A percentile compares a stretch with the other conserved stretches of the same genome.
Conservation (phyloP, 1,140 invertebrate genomes). For the Dolichoris vasculosae region DNA sequence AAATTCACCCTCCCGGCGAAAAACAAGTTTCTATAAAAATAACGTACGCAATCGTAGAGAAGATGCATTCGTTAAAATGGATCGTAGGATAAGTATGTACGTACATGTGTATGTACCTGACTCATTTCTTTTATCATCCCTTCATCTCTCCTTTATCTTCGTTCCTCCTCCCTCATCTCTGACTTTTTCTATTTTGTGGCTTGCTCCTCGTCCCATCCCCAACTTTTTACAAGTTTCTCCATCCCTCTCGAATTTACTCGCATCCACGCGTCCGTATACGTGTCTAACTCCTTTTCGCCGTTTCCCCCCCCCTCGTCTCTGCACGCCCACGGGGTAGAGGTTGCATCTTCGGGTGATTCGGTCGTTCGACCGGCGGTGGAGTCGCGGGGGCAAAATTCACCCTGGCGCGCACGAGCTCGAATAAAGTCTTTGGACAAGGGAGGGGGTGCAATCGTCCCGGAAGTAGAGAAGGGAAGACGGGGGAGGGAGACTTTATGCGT, state of each 20-base stretch:
- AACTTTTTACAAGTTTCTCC: constrained; percentile 49
- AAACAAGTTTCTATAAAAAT: background rate
- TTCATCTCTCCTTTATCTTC: constrained; percentile 4
- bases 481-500: constrained; percentile 71
- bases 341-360: constrained; percentile 57
- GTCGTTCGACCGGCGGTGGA: constrained; percentile 59
- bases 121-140: constrained; percentile 49
- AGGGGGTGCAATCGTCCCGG: constrained; percentile 55
- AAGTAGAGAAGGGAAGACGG: constrained; percentile 23
- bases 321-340: constrained; percentile 54
- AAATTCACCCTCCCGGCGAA: background rate
- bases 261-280: background rate
- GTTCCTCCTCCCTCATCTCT: background rate
- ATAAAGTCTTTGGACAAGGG: constrained; percentile 53
- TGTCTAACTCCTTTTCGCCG: constrained; percentile 41
- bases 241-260: background rate
- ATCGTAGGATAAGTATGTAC: background rate
- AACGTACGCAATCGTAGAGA: background rate
- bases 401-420: background rate
- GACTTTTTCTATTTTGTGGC: constrained; percentile 49
- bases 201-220: constrained; percentile 12
- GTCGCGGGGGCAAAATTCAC: background rate
- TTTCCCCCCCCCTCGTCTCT: constrained; percentile 17
- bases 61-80: constrained; percentile 39
- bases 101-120: constrained; percentile 38